Base-by-base conservation (phyloP, 2,113 vertebrate genomes). In the Cynoglossus semilaevis region DNA sequence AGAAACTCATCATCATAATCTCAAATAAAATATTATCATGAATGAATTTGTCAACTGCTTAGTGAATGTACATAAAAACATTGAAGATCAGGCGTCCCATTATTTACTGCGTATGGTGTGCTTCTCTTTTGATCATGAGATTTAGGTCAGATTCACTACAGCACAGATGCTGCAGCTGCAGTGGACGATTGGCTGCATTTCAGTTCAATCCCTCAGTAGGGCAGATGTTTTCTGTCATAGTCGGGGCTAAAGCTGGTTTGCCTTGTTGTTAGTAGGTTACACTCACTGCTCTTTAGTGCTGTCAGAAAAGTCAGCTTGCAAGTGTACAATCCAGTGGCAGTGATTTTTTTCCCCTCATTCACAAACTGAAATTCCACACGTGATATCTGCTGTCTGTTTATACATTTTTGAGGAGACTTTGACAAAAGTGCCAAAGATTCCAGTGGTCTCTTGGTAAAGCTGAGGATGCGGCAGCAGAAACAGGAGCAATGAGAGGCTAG, bases 101-200 rank as follows among this genome's bases (percentile, higher is more conserved):
- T 62, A 54, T 58, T 17, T 46, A 17, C 51, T 45, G n/a, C 15
- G 8, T 45, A 17, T 73, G 4, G 16, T 48, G 44, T 57, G 70
- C 45, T 54, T 53, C 9, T 66, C 56, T 13, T 43, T 55, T 36
- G 36, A 77, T 57, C n/a, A 11, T 1, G 46, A 63, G 70, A 76
- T 83, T 67, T 75, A 79, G 73, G 80, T 81, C 82, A 84, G 77
- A 67, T 67, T 80, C 81, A 76, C 54, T 56, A 45, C 71, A 41
- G 66, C 69, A 46, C 70, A 76, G 76, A 77, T 77, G 79, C 68
- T 67, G 70, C 67, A 53, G 72, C 41, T 67, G 70, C 67, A 53
- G 72, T 37, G 18, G 36, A 51, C 67, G 46, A 63, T 74, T 58
- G 61, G 34, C 43, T 50, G 63, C 57, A 58, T 44, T 43, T 63